A percentile compares a stretch with the other conserved stretches of the same genome.
phyloP scores from a whole-genome alignment of 2,888 invertebrate genomes.

The Macaria liturata region DNA sequence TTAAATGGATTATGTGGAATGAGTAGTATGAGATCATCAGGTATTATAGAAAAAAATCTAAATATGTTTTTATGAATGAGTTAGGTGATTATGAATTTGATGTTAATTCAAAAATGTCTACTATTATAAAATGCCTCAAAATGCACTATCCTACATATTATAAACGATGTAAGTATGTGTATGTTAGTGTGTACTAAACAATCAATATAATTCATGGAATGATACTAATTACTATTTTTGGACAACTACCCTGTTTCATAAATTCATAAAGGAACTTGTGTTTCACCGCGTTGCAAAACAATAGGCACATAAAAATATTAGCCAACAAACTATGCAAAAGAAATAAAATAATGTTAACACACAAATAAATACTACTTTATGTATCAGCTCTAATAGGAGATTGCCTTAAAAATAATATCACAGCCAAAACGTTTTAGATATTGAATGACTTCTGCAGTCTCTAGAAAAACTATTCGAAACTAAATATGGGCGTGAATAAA shows the following conservation, averaged over 20 bases:
- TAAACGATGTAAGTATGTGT: no score
- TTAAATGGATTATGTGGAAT: conserved; percentile 25
- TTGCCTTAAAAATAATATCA: conserved; percentile 73
- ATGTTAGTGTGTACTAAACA: no score
- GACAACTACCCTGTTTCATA: conserved; percentile 14
- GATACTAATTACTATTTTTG: conserved; percentile 1
- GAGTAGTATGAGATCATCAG: conserved; percentile 15
- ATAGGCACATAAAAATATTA: conserved; percentile 33
- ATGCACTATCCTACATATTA: conserved; percentile 7
- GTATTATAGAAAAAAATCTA: background rate
- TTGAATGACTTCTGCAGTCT: conserved; percentile 62
- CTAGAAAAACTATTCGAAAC: conserved; percentile 47
- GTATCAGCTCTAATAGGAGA: conserved; percentile 44
- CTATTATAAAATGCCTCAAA: conserved; percentile 8
- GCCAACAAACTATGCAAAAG: conserved; percentile 43
- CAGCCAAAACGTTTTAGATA: conserved; percentile 64
- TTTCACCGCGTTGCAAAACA: conserved; percentile 6
- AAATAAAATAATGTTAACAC: conserved; percentile 40
- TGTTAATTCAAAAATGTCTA: no score
- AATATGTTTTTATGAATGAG: no score
- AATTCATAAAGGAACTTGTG: conserved; percentile 14
- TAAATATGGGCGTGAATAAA: conserved; percentile 45
- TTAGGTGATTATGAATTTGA: no score
- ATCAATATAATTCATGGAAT: background rate
- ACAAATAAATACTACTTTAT: conserved; percentile 40